Percentiles rank a stretch among this genome's conserved stretches.
phyloP scores from a whole-genome alignment of 2,113 vertebrate genomes.

The Anarhynchus alexandrinus region DNA sequence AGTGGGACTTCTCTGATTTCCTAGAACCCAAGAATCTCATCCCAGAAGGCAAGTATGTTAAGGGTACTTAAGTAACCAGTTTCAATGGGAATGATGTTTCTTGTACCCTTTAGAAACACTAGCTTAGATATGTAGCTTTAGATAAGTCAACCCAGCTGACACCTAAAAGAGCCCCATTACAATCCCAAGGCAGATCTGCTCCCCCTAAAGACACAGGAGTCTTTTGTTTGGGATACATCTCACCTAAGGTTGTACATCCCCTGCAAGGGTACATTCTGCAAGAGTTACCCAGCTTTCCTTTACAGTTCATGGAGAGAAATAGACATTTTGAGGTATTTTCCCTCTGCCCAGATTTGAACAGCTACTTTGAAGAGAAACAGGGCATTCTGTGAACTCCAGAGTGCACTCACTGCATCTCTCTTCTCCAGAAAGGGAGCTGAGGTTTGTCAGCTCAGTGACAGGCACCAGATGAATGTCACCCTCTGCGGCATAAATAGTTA shows the following conservation, averaged over 20 bases:
- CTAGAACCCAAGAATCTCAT: background rate
- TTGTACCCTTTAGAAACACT: background rate
- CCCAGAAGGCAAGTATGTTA: background rate
- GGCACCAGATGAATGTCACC: background rate
- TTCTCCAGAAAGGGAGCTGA: background rate
- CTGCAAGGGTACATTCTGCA: background rate
- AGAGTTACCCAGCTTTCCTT: background rate
- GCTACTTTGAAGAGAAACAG: background rate
- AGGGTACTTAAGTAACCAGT: background rate
- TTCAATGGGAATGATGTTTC: background rate
- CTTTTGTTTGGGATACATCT: background rate
- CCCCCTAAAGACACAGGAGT: background rate
- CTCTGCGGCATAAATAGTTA: background rate
- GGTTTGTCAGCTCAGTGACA: background rate
- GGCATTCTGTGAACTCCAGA: background rate
- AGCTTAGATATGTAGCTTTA: background rate
- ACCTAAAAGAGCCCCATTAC: background rate
- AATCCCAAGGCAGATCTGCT: background rate
- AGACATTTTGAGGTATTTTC: background rate
- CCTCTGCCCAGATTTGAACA: background rate
- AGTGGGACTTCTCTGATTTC: background rate
- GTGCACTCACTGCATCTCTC: background rate
- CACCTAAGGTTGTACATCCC: background rate
- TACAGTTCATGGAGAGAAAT: background rate
- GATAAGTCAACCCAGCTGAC: background rate